phyloP scores from a whole-genome alignment of 2,113 vertebrate genomes.

The Nyctibius bracteatus region DNA sequence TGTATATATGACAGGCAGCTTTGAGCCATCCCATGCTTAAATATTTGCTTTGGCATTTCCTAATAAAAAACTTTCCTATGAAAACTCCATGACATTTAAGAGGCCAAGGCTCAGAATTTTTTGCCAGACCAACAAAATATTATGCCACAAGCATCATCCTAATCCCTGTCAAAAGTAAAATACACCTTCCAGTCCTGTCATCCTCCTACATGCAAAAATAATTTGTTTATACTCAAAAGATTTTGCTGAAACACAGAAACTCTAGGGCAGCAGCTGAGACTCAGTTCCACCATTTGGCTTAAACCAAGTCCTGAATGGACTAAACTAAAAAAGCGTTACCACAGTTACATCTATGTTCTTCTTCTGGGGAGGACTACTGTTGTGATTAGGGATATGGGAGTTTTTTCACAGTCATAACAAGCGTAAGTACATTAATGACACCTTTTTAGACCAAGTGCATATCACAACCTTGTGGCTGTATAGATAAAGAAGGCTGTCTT shows the following conservation, averaged over 20 bases:
- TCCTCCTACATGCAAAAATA: neutral
- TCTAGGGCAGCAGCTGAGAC: neutral
- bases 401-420: neutral
- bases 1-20: slow-evolving; percentile 18
- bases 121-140: neutral
- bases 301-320: neutral
- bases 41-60: slow-evolving; percentile 44
- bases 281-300: neutral
- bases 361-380: neutral
- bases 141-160: neutral
- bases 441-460: neutral
- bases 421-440: neutral
- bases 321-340: neutral
- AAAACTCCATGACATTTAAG: slow-evolving; percentile 25
- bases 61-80: slow-evolving; percentile 33
- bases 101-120: neutral
- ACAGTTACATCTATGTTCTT: neutral
- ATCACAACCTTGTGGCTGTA: neutral
- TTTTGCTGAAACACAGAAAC: neutral
- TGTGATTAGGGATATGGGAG: neutral
- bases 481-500: neutral
- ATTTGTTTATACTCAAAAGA: neutral
- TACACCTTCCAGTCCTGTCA: neutral
- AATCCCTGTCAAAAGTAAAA: neutral
- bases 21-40: slow-evolving; percentile 34